Percentiles rank a stretch among this genome's conserved stretches.
Conservation (phyloP, 2,888 invertebrate species). For the Stenodera caucasica region DNA sequence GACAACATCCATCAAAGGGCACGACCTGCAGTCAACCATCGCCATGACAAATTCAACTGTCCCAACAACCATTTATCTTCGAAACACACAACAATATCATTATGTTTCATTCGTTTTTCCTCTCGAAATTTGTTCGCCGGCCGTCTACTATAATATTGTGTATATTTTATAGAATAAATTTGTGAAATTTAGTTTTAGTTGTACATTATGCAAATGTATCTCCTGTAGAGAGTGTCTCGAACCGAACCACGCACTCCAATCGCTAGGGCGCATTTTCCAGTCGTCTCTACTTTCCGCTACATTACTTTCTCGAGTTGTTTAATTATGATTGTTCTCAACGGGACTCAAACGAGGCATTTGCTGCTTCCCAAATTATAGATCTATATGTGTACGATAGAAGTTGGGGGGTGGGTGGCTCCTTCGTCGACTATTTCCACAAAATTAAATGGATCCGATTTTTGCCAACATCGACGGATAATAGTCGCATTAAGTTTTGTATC, state of each 20-base stretch:
- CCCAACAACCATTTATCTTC: neutral
- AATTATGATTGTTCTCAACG: conserved; percentile 49
- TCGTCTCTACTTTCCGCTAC: conserved; percentile 46
- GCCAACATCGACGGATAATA: conserved; percentile 23
- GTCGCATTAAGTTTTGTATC: conserved; percentile 41
- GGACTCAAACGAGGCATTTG: conserved; percentile 42
- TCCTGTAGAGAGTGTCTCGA: conserved; percentile 43
- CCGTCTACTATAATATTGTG: no score
- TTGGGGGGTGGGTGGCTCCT: neutral
- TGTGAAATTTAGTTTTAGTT: no score
- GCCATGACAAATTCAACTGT: neutral
- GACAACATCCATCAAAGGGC: neutral
- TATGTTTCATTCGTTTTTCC: no score
- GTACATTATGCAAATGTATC: conserved; percentile 49
- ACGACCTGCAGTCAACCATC: neutral
- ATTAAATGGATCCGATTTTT: conserved; percentile 32
- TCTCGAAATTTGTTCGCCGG: no score
- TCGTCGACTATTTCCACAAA: conserved; percentile 8
- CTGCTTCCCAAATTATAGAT: conserved; percentile 41
- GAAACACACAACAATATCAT: no score
- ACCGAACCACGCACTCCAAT: conserved; percentile 42
- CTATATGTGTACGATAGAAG: neutral
- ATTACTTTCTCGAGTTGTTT: conserved; percentile 46
- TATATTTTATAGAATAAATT: no score
- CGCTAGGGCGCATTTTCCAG: conserved; percentile 31